phyloP scores from a whole-genome alignment of 2,888 invertebrate genomes.

The Calliopum simillimum region DNA sequence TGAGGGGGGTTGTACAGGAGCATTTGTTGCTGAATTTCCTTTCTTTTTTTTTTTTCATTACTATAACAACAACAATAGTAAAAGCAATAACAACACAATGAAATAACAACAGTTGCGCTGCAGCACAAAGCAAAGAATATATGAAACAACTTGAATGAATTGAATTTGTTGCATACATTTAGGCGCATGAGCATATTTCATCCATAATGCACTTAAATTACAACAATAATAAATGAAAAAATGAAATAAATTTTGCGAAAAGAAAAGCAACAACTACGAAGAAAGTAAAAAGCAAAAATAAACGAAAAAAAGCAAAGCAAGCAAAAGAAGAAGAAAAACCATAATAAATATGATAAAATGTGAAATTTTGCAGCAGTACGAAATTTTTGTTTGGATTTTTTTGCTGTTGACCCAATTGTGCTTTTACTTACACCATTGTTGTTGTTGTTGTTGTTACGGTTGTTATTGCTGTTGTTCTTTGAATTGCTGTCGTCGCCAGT shows the following conservation, averaged over 20 bases:
- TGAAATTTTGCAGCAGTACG: constrained; percentile 39
- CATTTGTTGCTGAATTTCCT: constrained; percentile 6
- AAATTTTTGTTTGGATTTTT: constrained; percentile 18
- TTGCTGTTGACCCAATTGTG: constrained; percentile 37
- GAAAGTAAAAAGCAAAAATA: neutral
- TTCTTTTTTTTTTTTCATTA: no score
- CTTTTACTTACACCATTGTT: constrained; percentile 32
- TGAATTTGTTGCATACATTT: constrained; percentile 23
- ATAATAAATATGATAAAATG: constrained; percentile 25
- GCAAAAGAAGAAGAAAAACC: neutral
- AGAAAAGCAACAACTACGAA: neutral
- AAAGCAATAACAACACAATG: constrained; percentile 8
- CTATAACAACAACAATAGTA: constrained; percentile 12
- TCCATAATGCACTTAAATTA: constrained; percentile 14
- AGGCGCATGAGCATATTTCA: constrained; percentile 22
- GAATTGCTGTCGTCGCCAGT: constrained; percentile 31
- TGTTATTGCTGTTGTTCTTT: constrained; percentile 30
- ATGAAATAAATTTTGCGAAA: neutral
- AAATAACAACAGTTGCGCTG: neutral
- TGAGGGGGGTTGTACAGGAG: neutral
- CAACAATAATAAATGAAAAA: constrained; percentile 6
- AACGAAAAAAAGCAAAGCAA: constrained; percentile 5
- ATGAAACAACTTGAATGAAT: constrained; percentile 14
- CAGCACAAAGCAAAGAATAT: neutral
- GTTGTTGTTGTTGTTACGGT: constrained; percentile 23